Evolutionary conservation across 1,140 invertebrate genomes (phyloP), one percentile per base, ranked within the genome.

Genomic region (Pseudomyrmex dendroicus): DNA sequence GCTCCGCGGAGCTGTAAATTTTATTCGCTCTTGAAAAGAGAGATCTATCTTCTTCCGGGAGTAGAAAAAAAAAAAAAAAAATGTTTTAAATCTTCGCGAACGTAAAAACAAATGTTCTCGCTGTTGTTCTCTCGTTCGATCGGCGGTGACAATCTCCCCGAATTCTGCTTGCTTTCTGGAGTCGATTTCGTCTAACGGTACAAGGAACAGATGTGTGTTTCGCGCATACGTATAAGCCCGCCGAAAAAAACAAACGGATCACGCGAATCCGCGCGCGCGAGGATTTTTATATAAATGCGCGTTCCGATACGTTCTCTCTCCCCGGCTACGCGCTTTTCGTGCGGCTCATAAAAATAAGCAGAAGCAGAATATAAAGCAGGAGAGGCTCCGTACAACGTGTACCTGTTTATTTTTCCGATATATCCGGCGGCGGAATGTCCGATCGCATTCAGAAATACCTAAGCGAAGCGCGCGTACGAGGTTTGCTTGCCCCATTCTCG

Each of bases 371-470:
- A 84, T 82, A 68, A 57, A 63, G 22, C 83, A 73, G 67, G 67
- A 52, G 54, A 52, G 46, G 63, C 20, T 54, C n/a, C 50, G 54
- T 46, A 20, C 52, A 12, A 25, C 17, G 44, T 13, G 35, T 35
- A 35, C 15, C 22, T 22, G 70, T 87, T 85, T 59, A 64, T 87
- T 88, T 83, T 68, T 57, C 57, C 56, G 52, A 72, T 67, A 35
- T 35, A 85, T 66, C 70, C 44, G 20, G 9, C 25, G 22, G 20
- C 56, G 67, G 54, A 85, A 72, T 76, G 67, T 72, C n/a, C 56
- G 67, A 77, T 48, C 76, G 54, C 68, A 64, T 73, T 85, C 74
- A 85, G 82, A 77, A 85, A 82, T 84, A 82, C 0, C 73, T 66
- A 66, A 61, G 77, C 76, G 22, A 63, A 72, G 9, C 17, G 17